A percentile compares a stretch with the other conserved stretches of the same genome.
These are phyloP conservation scores for Myiotriccus ornatus DNA, from an alignment of 2,797 vertebrate species.

Conservation along the genomic window DNA sequence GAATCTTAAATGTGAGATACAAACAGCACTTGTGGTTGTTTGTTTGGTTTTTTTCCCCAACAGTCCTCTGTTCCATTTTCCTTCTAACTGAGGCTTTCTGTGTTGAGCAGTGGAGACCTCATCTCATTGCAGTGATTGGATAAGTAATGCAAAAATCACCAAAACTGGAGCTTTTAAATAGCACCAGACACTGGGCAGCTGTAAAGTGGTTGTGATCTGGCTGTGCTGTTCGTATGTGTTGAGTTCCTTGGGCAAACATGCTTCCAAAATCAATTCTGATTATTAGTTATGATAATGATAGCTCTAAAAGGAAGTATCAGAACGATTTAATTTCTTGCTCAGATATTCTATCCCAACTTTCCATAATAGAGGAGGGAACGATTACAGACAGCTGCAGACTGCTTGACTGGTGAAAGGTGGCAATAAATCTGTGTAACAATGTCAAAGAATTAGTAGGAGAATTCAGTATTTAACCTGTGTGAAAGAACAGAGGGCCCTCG, in stretches of 20 bases:
- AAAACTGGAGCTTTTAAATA: not conserved
- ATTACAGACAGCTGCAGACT: not conserved
- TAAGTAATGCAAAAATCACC: not conserved
- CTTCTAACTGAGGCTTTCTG: not conserved
- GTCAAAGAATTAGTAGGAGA: not conserved
- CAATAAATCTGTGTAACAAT: not conserved
- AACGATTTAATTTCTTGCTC: not conserved
- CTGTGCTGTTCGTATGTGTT: not conserved
- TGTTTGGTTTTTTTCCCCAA: fast-evolving
- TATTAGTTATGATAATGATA: not conserved
- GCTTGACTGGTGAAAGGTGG: not conserved
- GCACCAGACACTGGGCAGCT: not conserved
- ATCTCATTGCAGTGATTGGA: not conserved
- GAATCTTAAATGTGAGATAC: not conserved
- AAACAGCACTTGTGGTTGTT: not conserved
- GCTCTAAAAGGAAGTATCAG: not conserved
- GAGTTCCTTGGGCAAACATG: not conserved
- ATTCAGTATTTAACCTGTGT: not conserved
- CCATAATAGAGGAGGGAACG: not conserved
- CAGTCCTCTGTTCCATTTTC: not conserved
- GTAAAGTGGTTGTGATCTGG: not conserved
- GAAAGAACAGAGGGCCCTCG: not conserved
- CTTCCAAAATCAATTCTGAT: not conserved
- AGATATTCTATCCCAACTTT: not conserved
- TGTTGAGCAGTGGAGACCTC: not conserved